phyloP scores from a whole-genome alignment of 1,140 invertebrate species.

The Gonioctena quinquepunctata region DNA sequence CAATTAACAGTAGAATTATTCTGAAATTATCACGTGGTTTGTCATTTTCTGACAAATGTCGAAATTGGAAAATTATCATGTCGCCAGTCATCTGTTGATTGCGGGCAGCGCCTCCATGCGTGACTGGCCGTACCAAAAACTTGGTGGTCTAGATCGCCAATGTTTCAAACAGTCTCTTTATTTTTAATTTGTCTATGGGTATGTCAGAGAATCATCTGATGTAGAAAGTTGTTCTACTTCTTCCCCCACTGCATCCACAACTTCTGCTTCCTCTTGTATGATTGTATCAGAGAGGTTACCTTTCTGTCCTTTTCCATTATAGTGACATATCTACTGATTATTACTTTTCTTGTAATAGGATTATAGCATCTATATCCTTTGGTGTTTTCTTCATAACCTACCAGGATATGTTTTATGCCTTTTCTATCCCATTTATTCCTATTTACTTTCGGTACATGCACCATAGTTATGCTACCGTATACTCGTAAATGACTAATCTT shows the following conservation, averaged over 20 bases:
- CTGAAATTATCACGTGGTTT: no score
- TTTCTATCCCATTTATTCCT: conserved; percentile 38
- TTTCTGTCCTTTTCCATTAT: conserved; percentile 16
- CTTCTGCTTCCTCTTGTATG: not conserved
- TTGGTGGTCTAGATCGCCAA: no score
- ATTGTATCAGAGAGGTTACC: not conserved
- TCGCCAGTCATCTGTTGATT: no score
- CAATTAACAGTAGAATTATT: no score
- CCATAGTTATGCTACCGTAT: conserved; percentile 44
- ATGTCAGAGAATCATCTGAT: not conserved
- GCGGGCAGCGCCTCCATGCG: no score
- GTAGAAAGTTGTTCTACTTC: not conserved
- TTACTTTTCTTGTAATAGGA: no score
- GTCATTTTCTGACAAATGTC: no score
- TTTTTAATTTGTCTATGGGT: no score
- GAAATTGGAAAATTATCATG: no score
- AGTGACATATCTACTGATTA: conserved; percentile 18
- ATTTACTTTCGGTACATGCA: conserved; percentile 40
- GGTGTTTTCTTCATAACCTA: conserved; percentile 29
- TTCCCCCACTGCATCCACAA: conserved; percentile 17
- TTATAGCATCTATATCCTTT: conserved; percentile 29
- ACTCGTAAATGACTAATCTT: conserved; percentile 41
- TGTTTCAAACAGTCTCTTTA: no score
- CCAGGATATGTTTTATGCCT: conserved; percentile 34
- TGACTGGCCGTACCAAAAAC: no score